Base-by-base conservation (phyloP, 2,797 vertebrate species). In the Sarcophilus harrisii region DNA sequence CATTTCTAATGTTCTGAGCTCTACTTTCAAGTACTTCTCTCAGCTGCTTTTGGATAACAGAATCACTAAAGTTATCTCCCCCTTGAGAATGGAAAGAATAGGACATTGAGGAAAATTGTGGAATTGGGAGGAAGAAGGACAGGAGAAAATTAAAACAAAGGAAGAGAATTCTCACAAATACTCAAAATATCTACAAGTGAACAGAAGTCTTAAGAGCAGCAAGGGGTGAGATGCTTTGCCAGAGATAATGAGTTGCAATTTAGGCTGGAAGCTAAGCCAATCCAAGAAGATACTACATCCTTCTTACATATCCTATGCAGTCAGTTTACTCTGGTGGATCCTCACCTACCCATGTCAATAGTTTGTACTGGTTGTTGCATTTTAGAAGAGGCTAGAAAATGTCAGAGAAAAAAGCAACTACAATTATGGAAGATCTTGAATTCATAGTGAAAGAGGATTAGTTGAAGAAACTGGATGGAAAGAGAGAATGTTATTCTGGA, bases 41-140 rank as follows among this genome's bases (percentile, higher is more conserved):
- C 38, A 0, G 24, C 94, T n/a, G 8, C 27, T 28, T 94, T 58
- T 96, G 94, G 60, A 73, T 10, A 94, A 58, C 59, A 94, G 89
- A 32, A 94, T 58, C 62, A n/a, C 6, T 94, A 30, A 57, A 94
- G 92, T 16, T 95, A 28, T 89, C 93, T 87, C 52, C 52, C 93
- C 95, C 95, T 55, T 96, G 92, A 54, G 62, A 95, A 95, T n/a
- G 58, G 32, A 66, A 9, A 62, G 54, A 28, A 57, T 55, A 66
- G 91, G n/a, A 95, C 62, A 89, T 57, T 49, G 21, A 90, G 30
- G 29, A 93, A 94, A 8, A 87, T 55, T 57, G 96, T 57, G 89
- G 66, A 92, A 90, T 27, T 73, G 55, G 3, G 90, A 94, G 32
- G 58, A 59, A 97, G 92, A 90, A 5, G 57, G 29, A 92, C n/a